Evolutionary conservation across 2,113 vertebrate genomes (phyloP).

Genomic region (Nematolebias whitei): DNA sequence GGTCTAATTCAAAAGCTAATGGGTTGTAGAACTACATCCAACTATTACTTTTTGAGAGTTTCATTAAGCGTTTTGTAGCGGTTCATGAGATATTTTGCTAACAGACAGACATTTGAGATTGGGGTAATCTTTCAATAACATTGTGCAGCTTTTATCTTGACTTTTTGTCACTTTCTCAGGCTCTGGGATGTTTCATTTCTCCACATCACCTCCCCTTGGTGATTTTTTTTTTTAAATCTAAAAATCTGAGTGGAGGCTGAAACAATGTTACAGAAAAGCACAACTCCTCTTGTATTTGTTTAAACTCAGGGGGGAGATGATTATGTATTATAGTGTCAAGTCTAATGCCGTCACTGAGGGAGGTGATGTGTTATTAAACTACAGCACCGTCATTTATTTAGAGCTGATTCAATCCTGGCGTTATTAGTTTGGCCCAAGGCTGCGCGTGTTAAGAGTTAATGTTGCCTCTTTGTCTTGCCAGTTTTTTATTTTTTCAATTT

Average conservation of each 20-base stretch:
- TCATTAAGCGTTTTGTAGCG: too few relatives aligned
- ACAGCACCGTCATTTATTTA: slow-evolving; percentile 82
- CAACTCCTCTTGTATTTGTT: slow-evolving; percentile 24
- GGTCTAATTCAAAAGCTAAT: too few relatives aligned
- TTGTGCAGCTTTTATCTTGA: slow-evolving; percentile 22
- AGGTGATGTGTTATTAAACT: slow-evolving; percentile 79
- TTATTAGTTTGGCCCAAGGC: slow-evolving; percentile 85
- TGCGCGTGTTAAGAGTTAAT: slow-evolving; percentile 78
- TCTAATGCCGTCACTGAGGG: slow-evolving; percentile 53
- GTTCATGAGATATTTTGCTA: too few relatives aligned
- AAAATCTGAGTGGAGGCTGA: slow-evolving; percentile 8
- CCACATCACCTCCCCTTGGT: slow-evolving; percentile 54
- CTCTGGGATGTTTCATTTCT: slow-evolving; percentile 9
- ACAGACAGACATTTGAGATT: too few relatives aligned
- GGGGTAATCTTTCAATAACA: too few relatives aligned
- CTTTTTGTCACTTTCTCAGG: neutral
- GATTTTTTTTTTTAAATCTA: slow-evolving; percentile 5
- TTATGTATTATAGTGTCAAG: slow-evolving; percentile 51
- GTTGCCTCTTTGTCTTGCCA: slow-evolving; percentile 67
- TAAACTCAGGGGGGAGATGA: slow-evolving; percentile 43
- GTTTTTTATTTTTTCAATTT: slow-evolving; percentile 68
- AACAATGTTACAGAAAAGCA: slow-evolving; percentile 16
- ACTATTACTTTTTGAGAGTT: too few relatives aligned
- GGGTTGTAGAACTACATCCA: too few relatives aligned
- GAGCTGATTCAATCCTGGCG: slow-evolving; percentile 80